A percentile compares a stretch with the other conserved stretches of the same genome.
Conservation (phyloP, 2,888 invertebrate genomes). For the Vanessa cardui region DNA sequence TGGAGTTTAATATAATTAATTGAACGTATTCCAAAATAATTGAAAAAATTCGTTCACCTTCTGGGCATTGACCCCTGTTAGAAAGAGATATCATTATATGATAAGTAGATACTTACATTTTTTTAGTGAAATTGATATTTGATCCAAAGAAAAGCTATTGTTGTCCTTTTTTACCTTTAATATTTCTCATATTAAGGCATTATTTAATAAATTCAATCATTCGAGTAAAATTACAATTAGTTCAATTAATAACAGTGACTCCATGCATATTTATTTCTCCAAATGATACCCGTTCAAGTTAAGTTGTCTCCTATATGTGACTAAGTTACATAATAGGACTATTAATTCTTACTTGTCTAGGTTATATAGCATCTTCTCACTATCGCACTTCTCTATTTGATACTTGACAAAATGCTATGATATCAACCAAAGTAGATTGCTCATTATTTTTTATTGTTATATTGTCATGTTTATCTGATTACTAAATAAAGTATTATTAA, state of each 20-base stretch:
- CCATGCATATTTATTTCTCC: neutral
- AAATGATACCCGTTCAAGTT: slow-evolving; percentile 9
- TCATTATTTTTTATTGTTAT: slow-evolving; percentile 53
- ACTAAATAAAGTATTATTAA: slow-evolving; percentile 29
- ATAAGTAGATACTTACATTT: neutral
- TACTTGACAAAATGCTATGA: slow-evolving; percentile 49
- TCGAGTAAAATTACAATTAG: neutral
- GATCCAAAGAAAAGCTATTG: neutral
- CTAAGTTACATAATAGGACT: slow-evolving; percentile 5
- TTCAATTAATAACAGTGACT: slow-evolving; percentile 8
- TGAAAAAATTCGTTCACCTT: neutral
- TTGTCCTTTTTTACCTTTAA: neutral
- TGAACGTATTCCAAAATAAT: slow-evolving; percentile 2
- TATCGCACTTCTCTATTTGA: slow-evolving; percentile 59
- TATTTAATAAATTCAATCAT: too few species aligned
- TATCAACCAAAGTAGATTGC: slow-evolving; percentile 68
- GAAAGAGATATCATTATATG: slow-evolving; percentile 6
- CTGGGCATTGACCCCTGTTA: neutral
- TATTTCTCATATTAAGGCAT: too few species aligned
- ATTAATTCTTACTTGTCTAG: slow-evolving; percentile 45
- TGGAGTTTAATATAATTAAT: slow-evolving; percentile 3
- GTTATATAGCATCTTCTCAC: slow-evolving; percentile 36
- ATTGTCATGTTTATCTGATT: slow-evolving; percentile 37
- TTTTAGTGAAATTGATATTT: neutral
- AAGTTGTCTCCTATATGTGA: neutral